phyloP scores from a whole-genome alignment of 2,888 invertebrate genomes.

The Graphium colonna region DNA sequence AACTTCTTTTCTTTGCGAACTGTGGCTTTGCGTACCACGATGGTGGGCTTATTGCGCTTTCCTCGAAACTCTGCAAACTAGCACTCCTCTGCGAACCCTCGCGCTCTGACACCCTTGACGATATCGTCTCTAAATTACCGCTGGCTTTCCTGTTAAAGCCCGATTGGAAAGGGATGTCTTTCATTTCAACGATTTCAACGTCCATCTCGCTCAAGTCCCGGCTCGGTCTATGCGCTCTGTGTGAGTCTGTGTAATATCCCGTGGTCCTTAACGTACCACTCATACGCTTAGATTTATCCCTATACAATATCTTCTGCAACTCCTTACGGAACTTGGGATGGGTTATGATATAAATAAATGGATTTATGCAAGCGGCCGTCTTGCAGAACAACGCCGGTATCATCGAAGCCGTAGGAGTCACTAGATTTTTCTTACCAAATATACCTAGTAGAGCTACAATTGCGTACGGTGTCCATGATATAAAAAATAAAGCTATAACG shows the following conservation, averaged over 20 bases:
- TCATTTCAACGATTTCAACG: slow-evolving; percentile 78
- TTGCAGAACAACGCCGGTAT: slow-evolving; percentile 90
- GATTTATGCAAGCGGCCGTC: slow-evolving; percentile 89
- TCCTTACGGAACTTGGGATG: slow-evolving; percentile 88
- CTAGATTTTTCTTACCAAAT: slow-evolving; percentile 80
- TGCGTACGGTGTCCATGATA: slow-evolving; percentile 92
- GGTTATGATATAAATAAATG: slow-evolving; percentile 88
- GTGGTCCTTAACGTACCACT: slow-evolving; percentile 60
- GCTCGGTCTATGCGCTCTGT: slow-evolving; percentile 55
- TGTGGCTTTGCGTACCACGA: slow-evolving; percentile 77
- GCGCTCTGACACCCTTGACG: slow-evolving; percentile 52
- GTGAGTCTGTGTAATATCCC: slow-evolving; percentile 52
- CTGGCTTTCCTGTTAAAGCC: slow-evolving; percentile 33
- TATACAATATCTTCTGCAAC: slow-evolving; percentile 65
- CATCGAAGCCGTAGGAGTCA: slow-evolving; percentile 87
- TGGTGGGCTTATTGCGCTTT: slow-evolving; percentile 60
- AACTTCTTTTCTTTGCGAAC: slow-evolving; percentile 72
- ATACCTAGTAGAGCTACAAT: slow-evolving; percentile 87
- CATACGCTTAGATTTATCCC: slow-evolving; percentile 60
- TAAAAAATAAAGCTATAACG: slow-evolving; percentile 86
- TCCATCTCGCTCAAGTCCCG: slow-evolving; percentile 70
- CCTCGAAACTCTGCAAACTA: slow-evolving; percentile 64
- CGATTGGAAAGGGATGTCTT: slow-evolving; percentile 61
- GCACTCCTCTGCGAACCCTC: slow-evolving; percentile 51
- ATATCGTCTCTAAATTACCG: slow-evolving; percentile 49